Evolutionary conservation across 2,797 vertebrate species (phyloP), one percentile per base, ranked within the genome.

Genomic region (Anguilla megastoma): DNA sequence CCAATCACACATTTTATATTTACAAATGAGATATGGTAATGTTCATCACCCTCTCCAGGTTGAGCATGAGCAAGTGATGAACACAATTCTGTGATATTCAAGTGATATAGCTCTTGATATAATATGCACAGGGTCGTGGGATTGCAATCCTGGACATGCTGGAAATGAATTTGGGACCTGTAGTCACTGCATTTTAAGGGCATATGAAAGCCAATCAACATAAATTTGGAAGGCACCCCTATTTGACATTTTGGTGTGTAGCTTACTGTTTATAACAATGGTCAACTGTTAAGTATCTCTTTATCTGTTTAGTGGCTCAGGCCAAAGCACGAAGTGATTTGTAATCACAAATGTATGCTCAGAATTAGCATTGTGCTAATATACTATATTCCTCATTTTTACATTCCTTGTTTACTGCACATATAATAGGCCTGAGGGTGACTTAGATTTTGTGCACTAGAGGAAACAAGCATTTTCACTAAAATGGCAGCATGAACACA

Each of bases 181-280:
- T 14, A 85, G 90, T 89, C 92, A 91, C 89, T 63, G 74, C 91
- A 91, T 90, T 33, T 48, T 88, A 89, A 85, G 69, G 86, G 84
- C 82, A 41, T 41, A 76, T 93, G 93, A 94, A 93, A 94, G 94
- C 93, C 93, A 94, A 94, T 58, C 89, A 93, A 91, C 91, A 90
- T 91, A 91, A 89, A 93, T 90, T 89, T 50, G 88, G 92, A 92
- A 91, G 92, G 93, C 93, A 93, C 92, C 93, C 94, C 95, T 63
- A 94, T 95, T 94, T 95, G 93, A 90, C 89, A 90, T 87, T 92
- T 94, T 93, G 89, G 56, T 41, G 90, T 91, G 90, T 87, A 88
- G 54, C 10, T 88, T 90, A 86, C 89, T 90, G 7, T 30, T n/a
- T 6, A 63, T 16, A 63, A 63, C 21, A 18, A 18, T 18, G 3